Evolutionary conservation across 2,797 vertebrate genomes (phyloP).

Genomic region (Poliocrania exsul): DNA sequence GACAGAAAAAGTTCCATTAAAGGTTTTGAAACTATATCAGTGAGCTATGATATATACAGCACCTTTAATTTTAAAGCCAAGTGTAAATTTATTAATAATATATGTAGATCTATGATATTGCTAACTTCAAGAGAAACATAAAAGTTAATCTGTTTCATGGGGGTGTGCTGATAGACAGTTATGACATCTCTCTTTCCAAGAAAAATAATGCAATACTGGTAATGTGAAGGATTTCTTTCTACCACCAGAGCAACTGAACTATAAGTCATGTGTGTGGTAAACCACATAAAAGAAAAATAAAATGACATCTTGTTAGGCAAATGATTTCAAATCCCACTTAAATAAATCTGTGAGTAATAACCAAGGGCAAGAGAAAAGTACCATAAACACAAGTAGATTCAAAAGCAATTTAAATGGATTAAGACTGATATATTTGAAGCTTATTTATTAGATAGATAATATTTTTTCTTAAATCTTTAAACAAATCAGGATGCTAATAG

Average conservation of each 20-base stretch:
- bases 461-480: not conserved
- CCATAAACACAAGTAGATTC: not conserved
- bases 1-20: too few relatives aligned
- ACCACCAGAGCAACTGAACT: not conserved
- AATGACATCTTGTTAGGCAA: not conserved
- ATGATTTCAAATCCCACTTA: not conserved
- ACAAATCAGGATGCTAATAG: not conserved
- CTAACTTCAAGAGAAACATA: not conserved
- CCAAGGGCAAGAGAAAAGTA: not conserved
- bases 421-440: not conserved
- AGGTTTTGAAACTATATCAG: too few relatives aligned
- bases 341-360: not conserved
- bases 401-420: not conserved
- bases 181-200: not conserved
- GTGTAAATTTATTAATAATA: not conserved
- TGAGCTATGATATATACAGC: not conserved
- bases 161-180: not conserved
- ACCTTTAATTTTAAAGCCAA: not conserved
- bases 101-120: not conserved
- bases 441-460: not conserved
- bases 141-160: not conserved
- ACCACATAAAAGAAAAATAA: not conserved
- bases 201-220: not conserved
- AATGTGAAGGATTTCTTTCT: not conserved
- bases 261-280: not conserved